phyloP scores from a whole-genome alignment of 2,797 vertebrate genomes.

The Tragelaphus oryx region DNA sequence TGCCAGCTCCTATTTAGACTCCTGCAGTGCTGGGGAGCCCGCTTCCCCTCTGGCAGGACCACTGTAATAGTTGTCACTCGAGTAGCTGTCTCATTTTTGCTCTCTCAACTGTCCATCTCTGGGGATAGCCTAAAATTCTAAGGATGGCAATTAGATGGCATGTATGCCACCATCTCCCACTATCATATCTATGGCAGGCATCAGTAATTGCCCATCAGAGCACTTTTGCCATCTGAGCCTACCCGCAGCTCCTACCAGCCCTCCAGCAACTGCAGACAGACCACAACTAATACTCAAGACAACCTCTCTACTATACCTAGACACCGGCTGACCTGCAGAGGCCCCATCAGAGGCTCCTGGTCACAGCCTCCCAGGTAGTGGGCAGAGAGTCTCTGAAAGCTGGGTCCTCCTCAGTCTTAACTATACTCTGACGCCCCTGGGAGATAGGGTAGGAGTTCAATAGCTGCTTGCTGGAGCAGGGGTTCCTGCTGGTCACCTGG shows the following conservation, averaged over 20 bases:
- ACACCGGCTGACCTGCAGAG: not conserved
- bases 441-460: not conserved
- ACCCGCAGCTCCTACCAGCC: not conserved
- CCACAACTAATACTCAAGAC: not conserved
- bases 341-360: not conserved
- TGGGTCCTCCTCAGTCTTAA: not conserved
- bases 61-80: accelerated
- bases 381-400: not conserved
- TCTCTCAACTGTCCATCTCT: not conserved
- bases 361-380: not conserved
- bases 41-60: not conserved
- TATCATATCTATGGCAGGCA: not conserved
- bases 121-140: not conserved
- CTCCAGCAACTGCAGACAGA: not conserved
- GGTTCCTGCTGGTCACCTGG: not conserved
- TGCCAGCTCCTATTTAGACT: not conserved
- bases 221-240: not conserved
- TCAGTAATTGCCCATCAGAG: not conserved
- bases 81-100: not conserved
- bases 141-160: not conserved
- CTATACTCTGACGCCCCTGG: not conserved
- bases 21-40: not conserved
- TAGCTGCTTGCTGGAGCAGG: not conserved
- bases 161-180: not conserved
- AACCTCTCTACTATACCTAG: not conserved